Evolutionary conservation across 2,888 invertebrate species (phyloP), one percentile per base, ranked within the genome.

Genomic region (Caenorhabditis doughertyi): DNA sequence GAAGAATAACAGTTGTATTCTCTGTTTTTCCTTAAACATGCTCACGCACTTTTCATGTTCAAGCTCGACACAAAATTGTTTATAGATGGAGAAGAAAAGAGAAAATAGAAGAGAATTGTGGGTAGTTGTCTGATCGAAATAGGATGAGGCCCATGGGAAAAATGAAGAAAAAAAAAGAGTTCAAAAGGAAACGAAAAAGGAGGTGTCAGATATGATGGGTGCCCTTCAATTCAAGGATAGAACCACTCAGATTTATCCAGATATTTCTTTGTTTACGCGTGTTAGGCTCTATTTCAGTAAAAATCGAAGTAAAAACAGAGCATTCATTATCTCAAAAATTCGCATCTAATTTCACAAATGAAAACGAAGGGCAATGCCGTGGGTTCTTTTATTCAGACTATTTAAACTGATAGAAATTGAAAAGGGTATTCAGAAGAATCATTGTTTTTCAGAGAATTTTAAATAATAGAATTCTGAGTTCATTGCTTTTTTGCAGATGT

Each of bases 1-100:
- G 39, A 39, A 21, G 25, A 55, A 44, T 25, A 21, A 21, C 11
- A 29, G 25, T 60, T 62, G 60, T 44, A 72, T 51, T 35, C 35
- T 49, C 55, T 74, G 65, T 65, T 74, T 74, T 74, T 64, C 55
- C 32, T 35, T 23, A 32, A 27, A 42, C 49, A 72, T 58, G 49
- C 58, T 58, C 56, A 51, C 51, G 76, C 67, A 65, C 70, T 77
- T 62, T 62, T 32, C 70, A 51, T 62, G 62, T 44, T 70, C 65
- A 56, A 29, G 32, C 56, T 67, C 68, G 58, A n/a, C 13, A 16
- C 42, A 64, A 56, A 65, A 70, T 77, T 77, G 67, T 68, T 77
- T 77, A 70, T 70, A 70, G 62, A 70, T 25, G 44, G 39, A 60
- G 16, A 64, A 42, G 27, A 39, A 53, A 29, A 25, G 60, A 42